Evolutionary conservation across 2,888 invertebrate genomes (phyloP).

Genomic region (Leptinotarsa haldemani): DNA sequence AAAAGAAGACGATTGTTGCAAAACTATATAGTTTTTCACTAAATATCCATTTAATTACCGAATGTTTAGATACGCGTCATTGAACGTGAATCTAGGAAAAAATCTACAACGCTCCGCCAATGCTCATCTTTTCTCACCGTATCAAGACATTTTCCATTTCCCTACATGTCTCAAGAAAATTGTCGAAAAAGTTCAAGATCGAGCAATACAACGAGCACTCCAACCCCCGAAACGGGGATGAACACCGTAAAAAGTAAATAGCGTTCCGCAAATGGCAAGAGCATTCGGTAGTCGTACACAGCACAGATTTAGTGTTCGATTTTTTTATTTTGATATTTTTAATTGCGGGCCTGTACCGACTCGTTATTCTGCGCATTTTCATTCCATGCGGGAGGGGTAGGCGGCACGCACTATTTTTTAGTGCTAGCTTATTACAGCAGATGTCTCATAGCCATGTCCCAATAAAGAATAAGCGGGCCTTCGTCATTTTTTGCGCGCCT

Average conservation of each 20-base stretch:
- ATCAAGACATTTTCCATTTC: constrained; percentile 22
- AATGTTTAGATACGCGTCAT: too few relatives aligned
- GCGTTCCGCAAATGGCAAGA: constrained; percentile 39
- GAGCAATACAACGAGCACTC: constrained; percentile 16
- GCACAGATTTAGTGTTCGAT: constrained; percentile 58
- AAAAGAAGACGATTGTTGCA: too few relatives aligned
- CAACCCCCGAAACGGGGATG: constrained; percentile 16
- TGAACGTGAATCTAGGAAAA: not conserved
- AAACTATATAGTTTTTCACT: not conserved
- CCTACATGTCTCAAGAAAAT: constrained; percentile 14
- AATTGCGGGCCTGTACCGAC: constrained; percentile 69
- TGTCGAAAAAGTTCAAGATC: constrained; percentile 6
- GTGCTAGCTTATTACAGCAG: constrained; percentile 75
- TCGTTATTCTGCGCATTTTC: constrained; percentile 73
- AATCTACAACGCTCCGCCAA: not conserved
- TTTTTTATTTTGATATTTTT: constrained; percentile 69
- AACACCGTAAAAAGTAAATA: constrained; percentile 30
- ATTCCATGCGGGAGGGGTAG: constrained; percentile 66
- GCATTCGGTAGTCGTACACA: constrained; percentile 46
- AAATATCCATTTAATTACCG: not conserved
- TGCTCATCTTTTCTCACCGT: constrained; percentile 2
- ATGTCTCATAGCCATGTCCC: constrained; percentile 72
- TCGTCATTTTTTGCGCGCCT: constrained; percentile 67
- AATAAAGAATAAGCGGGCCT: constrained; percentile 66
- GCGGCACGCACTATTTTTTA: constrained; percentile 75